Conservation (phyloP, 2,888 invertebrate species). For the Creontiades dilutus region DNA sequence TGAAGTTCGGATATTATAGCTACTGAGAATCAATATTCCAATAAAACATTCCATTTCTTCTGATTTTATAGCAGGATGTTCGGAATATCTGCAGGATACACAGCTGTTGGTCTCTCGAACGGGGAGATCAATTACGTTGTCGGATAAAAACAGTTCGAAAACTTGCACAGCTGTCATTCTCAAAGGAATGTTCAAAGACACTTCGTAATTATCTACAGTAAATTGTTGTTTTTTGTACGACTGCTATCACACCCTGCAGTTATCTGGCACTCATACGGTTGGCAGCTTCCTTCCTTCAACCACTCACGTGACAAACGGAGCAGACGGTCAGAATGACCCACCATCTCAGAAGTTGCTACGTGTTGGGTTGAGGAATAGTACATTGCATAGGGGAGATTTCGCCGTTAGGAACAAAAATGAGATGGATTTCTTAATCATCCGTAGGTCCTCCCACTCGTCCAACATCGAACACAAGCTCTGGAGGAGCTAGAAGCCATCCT, state of each 20-base stretch:
- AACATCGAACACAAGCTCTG: too few relatives aligned
- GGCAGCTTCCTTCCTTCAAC: background rate
- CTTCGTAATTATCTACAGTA: background rate
- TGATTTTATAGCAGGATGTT: constrained; percentile 9
- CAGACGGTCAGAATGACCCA: background rate
- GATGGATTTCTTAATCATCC: too few relatives aligned
- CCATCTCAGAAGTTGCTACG: too few relatives aligned
- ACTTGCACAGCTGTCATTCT: constrained; percentile 20
- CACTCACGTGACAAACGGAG: constrained; percentile 22
- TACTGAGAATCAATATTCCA: too few relatives aligned
- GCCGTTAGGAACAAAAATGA: too few relatives aligned
- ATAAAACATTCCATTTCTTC: background rate
- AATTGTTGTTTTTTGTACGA: background rate
- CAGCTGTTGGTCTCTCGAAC: background rate
- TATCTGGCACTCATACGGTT: background rate
- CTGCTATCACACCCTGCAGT: background rate
- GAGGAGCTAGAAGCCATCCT: too few relatives aligned
- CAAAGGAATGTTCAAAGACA: too few relatives aligned
- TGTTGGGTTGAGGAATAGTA: too few relatives aligned
- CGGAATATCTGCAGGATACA: background rate
- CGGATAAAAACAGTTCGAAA: constrained; percentile 41
- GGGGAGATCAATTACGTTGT: background rate
- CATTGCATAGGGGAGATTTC: too few relatives aligned
- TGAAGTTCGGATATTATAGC: background rate
- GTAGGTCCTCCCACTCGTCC: too few relatives aligned